These are phyloP conservation scores for Protobothrops mucrosquamatus DNA, from an alignment of 2,113 vertebrate genomes.

Conservation along the genomic window DNA sequence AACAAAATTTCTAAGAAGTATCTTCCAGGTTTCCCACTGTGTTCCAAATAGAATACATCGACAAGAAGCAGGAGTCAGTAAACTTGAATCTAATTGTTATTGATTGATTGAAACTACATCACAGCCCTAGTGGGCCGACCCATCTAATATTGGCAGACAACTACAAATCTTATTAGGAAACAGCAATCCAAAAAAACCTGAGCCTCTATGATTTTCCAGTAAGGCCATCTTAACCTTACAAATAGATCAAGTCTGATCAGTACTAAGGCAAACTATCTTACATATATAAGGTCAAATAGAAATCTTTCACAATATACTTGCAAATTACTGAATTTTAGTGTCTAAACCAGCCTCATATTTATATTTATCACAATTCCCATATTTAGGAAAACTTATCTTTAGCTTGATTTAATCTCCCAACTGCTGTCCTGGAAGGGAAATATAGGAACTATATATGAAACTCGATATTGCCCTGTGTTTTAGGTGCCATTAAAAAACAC, in stretches of 20 bases:
- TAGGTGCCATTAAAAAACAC: background rate
- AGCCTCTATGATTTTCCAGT: background rate
- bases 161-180: background rate
- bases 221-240: background rate
- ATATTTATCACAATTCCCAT: background rate
- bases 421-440: background rate
- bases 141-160: background rate
- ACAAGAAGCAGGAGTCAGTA: too few relatives aligned
- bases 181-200: background rate
- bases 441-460: background rate
- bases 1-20: too few relatives aligned
- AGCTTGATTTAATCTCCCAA: background rate
- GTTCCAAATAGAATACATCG: too few relatives aligned
- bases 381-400: background rate
- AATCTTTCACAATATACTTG: background rate
- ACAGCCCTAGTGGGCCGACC: background rate
- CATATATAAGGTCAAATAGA: background rate
- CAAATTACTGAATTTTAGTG: background rate
- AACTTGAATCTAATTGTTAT: too few relatives aligned
- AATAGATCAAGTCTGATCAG: background rate
- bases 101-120: background rate
- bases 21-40: too few relatives aligned
- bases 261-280: background rate
- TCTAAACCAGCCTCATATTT: background rate
- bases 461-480: background rate